A percentile compares a stretch with the other conserved stretches of the same genome.
Conservation (phyloP, 2,113 vertebrate species). For the Corvus hawaiiensis region DNA sequence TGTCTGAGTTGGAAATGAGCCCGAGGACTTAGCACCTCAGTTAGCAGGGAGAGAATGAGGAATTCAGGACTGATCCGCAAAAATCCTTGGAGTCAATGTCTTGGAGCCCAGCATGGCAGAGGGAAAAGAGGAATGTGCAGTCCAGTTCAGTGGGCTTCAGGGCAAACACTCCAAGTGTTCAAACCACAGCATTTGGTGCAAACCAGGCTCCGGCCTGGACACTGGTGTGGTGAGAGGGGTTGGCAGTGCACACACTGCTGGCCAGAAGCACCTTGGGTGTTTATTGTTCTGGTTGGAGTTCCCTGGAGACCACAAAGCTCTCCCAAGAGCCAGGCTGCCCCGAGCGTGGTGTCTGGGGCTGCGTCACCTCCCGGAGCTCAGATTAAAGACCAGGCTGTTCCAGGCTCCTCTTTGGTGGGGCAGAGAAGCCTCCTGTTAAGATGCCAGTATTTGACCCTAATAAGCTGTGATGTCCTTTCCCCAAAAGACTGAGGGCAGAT, state of each 20-base stretch:
- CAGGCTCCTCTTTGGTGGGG: neutral
- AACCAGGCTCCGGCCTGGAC: neutral
- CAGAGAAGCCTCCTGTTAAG: neutral
- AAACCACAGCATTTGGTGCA: neutral
- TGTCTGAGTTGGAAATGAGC: neutral
- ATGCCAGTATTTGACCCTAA: constrained; percentile 24
- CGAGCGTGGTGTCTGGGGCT: rapidly evolving
- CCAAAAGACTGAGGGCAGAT: neutral
- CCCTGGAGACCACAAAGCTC: neutral
- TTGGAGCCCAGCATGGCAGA: neutral
- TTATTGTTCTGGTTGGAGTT: neutral
- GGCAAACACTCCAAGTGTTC: neutral
- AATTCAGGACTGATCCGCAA: neutral
- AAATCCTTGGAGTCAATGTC: neutral
- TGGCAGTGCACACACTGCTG: neutral
- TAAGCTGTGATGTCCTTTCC: constrained; percentile 42
- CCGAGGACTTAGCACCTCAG: neutral
- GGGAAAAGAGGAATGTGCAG: neutral
- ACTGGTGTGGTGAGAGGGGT: neutral
- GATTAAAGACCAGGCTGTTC: neutral
- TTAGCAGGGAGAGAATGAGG: neutral
- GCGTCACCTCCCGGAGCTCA: neutral
- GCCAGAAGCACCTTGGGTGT: neutral
- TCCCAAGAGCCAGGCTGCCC: neutral
- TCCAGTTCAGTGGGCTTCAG: neutral